Evolutionary conservation across 2,797 vertebrate genomes (phyloP).

Genomic region (Amazonetta brasiliensis): DNA sequence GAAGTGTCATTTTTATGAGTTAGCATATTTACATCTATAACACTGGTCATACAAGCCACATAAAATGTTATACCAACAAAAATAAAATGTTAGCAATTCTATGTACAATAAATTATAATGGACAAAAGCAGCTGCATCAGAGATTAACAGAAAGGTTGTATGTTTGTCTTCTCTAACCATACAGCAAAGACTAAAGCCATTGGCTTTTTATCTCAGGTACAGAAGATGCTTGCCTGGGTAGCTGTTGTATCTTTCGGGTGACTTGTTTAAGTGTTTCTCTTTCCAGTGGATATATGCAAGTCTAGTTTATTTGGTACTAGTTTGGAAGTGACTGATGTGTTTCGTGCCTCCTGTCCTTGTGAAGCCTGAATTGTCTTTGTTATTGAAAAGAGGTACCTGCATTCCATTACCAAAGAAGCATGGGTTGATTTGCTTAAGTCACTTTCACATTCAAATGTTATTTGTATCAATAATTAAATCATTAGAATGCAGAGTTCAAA

Average conservation of each 20-base stretch:
- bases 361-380: neutral
- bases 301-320: neutral
- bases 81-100: neutral
- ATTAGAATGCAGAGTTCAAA: neutral
- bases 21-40: neutral
- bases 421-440: neutral
- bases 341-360: rapidly evolving
- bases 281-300: neutral
- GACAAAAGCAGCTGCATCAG: constrained; percentile 38
- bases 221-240: constrained; percentile 15
- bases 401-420: neutral
- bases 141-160: neutral
- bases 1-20: neutral
- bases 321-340: neutral
- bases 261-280: neutral
- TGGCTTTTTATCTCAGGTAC: neutral
- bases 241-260: neutral
- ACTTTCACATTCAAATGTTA: neutral
- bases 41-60: neutral
- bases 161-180: neutral
- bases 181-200: neutral
- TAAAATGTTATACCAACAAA: neutral
- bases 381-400: neutral
- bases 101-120: neutral
- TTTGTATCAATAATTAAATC: neutral